Conservation (phyloP, 2,797 vertebrate genomes). For the Spondyliosoma cantharus region DNA sequence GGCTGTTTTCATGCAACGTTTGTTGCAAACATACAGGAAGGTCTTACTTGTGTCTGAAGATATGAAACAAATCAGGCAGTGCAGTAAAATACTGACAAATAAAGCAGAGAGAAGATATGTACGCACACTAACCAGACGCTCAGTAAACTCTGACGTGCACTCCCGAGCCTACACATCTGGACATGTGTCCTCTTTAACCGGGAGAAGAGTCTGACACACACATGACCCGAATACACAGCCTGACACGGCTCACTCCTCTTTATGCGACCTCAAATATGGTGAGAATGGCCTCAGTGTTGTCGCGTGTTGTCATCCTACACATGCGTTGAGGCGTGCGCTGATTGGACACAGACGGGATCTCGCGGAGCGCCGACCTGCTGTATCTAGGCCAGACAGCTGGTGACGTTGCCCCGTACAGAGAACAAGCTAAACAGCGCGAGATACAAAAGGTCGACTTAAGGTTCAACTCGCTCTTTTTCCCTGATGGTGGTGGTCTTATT, state of each 20-base stretch:
- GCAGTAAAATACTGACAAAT: background rate
- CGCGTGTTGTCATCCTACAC: constrained; percentile 25
- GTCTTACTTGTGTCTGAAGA: background rate
- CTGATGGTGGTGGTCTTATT: background rate
- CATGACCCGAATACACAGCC: constrained; percentile 16
- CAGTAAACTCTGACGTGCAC: background rate
- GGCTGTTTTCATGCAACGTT: background rate
- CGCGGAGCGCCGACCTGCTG: background rate
- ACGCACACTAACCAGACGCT: background rate
- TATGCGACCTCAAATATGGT: constrained; percentile 18
- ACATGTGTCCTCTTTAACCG: constrained; percentile 14
- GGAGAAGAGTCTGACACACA: background rate
- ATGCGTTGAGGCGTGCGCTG: background rate
- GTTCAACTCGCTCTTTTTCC: background rate
- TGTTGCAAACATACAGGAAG: background rate
- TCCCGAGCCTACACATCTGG: background rate
- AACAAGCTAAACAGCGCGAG: constrained; percentile 6
- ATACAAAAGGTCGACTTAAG: constrained; percentile 25
- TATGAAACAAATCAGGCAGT: background rate
- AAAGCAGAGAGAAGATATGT: background rate
- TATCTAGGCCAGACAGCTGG: constrained; percentile 20
- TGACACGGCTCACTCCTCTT: background rate
- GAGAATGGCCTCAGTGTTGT: constrained; percentile 5
- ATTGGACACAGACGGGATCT: background rate
- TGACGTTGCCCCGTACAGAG: constrained; percentile 2